phyloP scores from a whole-genome alignment of 1,140 invertebrate genomes.

The Lasioglossum albipes region DNA sequence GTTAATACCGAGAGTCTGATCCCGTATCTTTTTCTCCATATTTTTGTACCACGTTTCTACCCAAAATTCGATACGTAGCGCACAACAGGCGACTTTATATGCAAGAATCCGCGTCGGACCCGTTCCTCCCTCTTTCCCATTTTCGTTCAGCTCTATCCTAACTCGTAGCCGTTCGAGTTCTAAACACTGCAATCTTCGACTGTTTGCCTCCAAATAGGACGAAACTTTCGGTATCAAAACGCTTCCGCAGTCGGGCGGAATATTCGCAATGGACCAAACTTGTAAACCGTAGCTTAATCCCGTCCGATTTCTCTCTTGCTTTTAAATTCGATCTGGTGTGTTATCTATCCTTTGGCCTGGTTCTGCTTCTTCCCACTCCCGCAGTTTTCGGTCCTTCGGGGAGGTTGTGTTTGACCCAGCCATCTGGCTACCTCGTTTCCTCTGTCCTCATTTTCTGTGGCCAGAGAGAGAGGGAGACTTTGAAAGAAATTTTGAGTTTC shows the following conservation, averaged over 20 bases:
- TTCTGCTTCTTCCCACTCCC: neutral
- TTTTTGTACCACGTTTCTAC: no score
- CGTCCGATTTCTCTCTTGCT: conserved; percentile 7
- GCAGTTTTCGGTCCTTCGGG: no score
- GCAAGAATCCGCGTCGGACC: neutral
- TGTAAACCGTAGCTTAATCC: conserved; percentile 32
- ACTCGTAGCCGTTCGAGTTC: neutral
- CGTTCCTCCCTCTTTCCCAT: neutral
- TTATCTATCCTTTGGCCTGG: neutral
- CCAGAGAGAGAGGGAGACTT: no score
- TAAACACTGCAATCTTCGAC: conserved; percentile 29
- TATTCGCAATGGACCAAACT: conserved; percentile 25
- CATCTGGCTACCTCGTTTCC: neutral
- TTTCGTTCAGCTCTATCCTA: neutral
- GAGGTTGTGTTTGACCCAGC: neutral
- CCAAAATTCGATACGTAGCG: neutral
- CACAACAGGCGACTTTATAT: neutral
- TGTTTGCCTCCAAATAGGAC: conserved; percentile 11
- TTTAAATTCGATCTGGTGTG: neutral
- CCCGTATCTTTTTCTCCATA: no score
- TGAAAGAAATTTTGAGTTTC: conserved; percentile 19
- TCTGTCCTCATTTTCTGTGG: no score
- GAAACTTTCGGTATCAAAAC: conserved; percentile 39
- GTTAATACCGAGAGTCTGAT: no score
- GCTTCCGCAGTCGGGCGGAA: conserved; percentile 18